Base-by-base conservation (phyloP, 2,113 vertebrate genomes). In the Charadrius vociferus region DNA sequence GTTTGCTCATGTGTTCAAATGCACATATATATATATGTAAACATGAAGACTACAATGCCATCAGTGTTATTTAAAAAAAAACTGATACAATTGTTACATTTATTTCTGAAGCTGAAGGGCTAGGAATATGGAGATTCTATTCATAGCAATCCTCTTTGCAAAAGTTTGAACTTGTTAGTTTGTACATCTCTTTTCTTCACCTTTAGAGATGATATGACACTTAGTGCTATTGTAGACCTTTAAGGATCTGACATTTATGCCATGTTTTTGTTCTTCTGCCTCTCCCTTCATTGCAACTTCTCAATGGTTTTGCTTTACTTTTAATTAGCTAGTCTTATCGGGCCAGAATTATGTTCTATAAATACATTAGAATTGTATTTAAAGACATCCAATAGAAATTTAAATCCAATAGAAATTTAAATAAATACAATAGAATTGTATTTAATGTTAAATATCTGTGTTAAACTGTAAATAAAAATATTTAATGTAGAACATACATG, bases 1-100 rank as follows among this genome's bases (percentile, higher is more conserved):
- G 21, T 58, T 47, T 58, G 19, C 56, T 29, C 4, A 3, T 32
- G 20, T 70, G 9, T 61, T 49, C 0, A 0, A 86, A 41, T 0
- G 1, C 9, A 16, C 3, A 0, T 3, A 0, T 36, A 8, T 7
- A 1, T 9, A 5, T 5, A 18, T 14, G 0, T 66, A 67, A 74
- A 91, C 18, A 8, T 55, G 10, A 53, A 62, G 71, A 56, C 10
- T 0, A 0, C 26, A 52, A 56, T 50, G 22, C 12, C 17, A 75
- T 65, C 37, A 65, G 19, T 1, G 0, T 70, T 30, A 8, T 41
- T 63, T 59, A 63, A 37, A 41, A 77, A 84, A 81, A 89, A 77
- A 53, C 3, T 39, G n/a, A 34, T 83, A 37, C 83, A 83, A 62
- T 23, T 30, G 4, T 43, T 36, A 32, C 14, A 24, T 59, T 80